phyloP scores from a whole-genome alignment of 2,113 vertebrate genomes.

The Callionymus lyra region DNA sequence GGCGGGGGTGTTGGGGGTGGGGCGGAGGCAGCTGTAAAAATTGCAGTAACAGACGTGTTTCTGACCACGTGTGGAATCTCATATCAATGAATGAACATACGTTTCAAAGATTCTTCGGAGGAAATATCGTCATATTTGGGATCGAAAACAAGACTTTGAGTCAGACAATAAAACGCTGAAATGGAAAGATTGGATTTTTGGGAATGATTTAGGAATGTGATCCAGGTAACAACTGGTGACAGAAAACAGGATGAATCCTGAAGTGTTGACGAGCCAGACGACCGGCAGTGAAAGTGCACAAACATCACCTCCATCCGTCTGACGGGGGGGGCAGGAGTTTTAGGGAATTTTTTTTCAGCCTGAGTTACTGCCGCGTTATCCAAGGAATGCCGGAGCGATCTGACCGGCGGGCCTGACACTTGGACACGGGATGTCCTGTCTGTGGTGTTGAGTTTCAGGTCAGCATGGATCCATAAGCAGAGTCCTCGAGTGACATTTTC shows the following conservation, averaged over 20 bases:
- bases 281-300: constrained; percentile 27
- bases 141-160: too few species aligned
- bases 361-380: constrained; percentile 30
- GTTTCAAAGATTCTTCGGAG: too few species aligned
- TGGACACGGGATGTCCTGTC: constrained; percentile 45
- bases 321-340: constrained; percentile 33
- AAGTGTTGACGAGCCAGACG: not conserved
- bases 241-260: constrained; percentile 2
- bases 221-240: too few species aligned
- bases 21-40: constrained; percentile 1
- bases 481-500: constrained; percentile 29
- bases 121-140: too few species aligned
- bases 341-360: constrained; percentile 22
- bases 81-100: too few species aligned
- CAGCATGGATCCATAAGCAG: constrained; percentile 24
- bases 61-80: too few species aligned
- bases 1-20: constrained; percentile 1
- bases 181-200: too few species aligned
- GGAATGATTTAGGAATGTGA: too few species aligned
- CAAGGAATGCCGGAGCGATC: constrained; percentile 36
- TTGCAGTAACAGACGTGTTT: not conserved
- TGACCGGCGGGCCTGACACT: constrained; percentile 26
- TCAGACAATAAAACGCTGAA: too few species aligned
- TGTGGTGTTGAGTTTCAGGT: constrained; percentile 48
- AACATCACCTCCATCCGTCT: constrained; percentile 12